A percentile compares a stretch with the other conserved stretches of the same genome.
These are phyloP conservation scores for Sprattus sprattus DNA, from an alignment of 2,113 vertebrate species.

Conservation along the genomic window DNA sequence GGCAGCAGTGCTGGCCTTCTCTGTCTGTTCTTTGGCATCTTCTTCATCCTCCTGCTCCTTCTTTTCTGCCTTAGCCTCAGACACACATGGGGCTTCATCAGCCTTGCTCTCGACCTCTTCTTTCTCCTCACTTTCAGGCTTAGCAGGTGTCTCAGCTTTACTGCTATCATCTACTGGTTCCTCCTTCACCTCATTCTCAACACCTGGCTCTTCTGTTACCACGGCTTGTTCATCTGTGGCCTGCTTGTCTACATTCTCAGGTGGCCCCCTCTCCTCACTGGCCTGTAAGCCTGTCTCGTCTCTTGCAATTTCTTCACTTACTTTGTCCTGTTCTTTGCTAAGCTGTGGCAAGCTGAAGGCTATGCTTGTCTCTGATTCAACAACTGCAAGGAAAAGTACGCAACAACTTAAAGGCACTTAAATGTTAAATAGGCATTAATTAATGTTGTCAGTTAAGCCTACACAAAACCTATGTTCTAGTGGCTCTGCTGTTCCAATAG, in stretches of 20 bases:
- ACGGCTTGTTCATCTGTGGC: background rate
- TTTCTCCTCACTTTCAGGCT: background rate
- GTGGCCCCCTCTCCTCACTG: background rate
- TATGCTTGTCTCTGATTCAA: conserved; percentile 29
- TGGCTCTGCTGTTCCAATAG: background rate
- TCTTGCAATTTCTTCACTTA: conserved; percentile 33
- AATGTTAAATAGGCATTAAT: background rate
- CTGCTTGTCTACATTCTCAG: background rate
- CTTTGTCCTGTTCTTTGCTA: background rate
- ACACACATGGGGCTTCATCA: conserved; percentile 31
- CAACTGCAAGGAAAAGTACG: conserved; percentile 45
- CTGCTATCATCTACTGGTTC: background rate
- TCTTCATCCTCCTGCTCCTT: background rate
- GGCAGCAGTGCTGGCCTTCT: background rate
- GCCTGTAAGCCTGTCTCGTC: background rate
- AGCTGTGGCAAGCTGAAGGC: conserved; percentile 35
- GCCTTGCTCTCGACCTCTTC: background rate
- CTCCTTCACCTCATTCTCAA: background rate
- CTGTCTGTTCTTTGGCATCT: background rate
- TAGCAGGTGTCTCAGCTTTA: background rate
- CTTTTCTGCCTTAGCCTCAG: background rate
- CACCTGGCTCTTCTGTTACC: background rate
- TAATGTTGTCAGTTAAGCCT: background rate
- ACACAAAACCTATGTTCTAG: background rate
- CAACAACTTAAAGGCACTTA: background rate